Conservation (phyloP, 1,140 invertebrate genomes). For the Drosophila santomea region DNA sequence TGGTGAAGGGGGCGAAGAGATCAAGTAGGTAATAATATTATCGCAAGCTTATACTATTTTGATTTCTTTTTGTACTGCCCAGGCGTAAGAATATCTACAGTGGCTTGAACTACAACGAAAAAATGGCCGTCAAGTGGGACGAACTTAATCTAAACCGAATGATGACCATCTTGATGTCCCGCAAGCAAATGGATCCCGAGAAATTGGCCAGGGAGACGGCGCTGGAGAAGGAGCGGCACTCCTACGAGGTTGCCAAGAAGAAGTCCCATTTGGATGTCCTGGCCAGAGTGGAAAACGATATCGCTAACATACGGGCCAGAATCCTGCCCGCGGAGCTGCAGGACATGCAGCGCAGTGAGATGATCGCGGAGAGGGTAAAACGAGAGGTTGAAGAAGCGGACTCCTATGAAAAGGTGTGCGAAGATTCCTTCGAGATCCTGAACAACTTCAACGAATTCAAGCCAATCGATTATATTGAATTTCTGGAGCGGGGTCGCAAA, state of each 20-base stretch:
- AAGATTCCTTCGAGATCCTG: slow-evolving; percentile 47
- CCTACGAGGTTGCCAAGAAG: slow-evolving; percentile 76
- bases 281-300: slow-evolving; percentile 60
- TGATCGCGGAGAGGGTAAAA: slow-evolving; percentile 65
- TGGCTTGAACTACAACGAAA: slow-evolving; percentile 58
- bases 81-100: slow-evolving; percentile 4
- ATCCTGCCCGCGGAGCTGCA: slow-evolving; percentile 69
- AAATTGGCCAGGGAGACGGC: slow-evolving; percentile 75
- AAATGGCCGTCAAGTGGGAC: slow-evolving; percentile 72
- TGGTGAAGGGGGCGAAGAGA: slow-evolving; percentile 3
- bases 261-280: slow-evolving; percentile 62
- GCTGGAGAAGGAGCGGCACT: slow-evolving; percentile 71
- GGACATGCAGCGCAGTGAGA: slow-evolving; percentile 69
- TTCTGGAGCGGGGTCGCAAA: slow-evolving; percentile 65
- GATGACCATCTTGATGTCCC: slow-evolving; percentile 77
- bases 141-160: slow-evolving; percentile 78
- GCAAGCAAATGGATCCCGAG: slow-evolving; percentile 81
- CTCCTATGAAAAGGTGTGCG: slow-evolving; percentile 47
- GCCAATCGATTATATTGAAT: slow-evolving; percentile 67
- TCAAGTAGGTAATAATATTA: slow-evolving; percentile 14
- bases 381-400: slow-evolving; percentile 47
- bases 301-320: slow-evolving; percentile 64
- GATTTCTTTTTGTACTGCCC: neutral
- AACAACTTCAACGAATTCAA: slow-evolving; percentile 59
- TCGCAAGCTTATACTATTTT: neutral